Conservation (phyloP, 2,888 invertebrate genomes). For the Aleiodes testaceus region DNA sequence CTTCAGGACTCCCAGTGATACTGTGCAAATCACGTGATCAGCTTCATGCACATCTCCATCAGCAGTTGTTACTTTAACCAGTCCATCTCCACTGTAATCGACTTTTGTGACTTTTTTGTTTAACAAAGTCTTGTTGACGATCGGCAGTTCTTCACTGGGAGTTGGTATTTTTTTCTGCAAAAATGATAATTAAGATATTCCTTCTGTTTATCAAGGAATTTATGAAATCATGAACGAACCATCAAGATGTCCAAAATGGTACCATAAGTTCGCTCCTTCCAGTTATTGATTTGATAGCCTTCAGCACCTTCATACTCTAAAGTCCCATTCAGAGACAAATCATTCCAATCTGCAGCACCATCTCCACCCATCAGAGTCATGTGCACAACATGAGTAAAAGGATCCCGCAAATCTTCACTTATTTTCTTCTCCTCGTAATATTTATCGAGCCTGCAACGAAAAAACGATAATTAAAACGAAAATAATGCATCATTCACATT, state of each 20-base stretch:
- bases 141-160: constrained; percentile 60
- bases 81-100: constrained; percentile 53
- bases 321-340: constrained; percentile 38
- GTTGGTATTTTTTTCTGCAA: constrained; percentile 64
- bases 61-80: constrained; percentile 55
- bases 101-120: constrained; percentile 61
- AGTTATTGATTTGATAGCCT: constrained; percentile 58
- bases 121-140: constrained; percentile 60
- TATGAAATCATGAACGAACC: constrained; percentile 50
- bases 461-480: background rate
- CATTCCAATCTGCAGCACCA: constrained; percentile 54
- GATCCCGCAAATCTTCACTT: constrained; percentile 45
- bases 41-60: constrained; percentile 76
- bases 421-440: constrained; percentile 46
- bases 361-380: constrained; percentile 39
- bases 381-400: constrained; percentile 45
- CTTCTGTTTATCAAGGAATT: background rate
- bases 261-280: constrained; percentile 62
- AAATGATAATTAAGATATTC: background rate
- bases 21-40: constrained; percentile 80
- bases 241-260: constrained; percentile 63
- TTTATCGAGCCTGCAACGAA: constrained; percentile 46
- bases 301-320: background rate
- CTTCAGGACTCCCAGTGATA: constrained; percentile 82
- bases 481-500: background rate